Conservation (phyloP, 2,113 vertebrate genomes). For the Blennius ocellaris region DNA sequence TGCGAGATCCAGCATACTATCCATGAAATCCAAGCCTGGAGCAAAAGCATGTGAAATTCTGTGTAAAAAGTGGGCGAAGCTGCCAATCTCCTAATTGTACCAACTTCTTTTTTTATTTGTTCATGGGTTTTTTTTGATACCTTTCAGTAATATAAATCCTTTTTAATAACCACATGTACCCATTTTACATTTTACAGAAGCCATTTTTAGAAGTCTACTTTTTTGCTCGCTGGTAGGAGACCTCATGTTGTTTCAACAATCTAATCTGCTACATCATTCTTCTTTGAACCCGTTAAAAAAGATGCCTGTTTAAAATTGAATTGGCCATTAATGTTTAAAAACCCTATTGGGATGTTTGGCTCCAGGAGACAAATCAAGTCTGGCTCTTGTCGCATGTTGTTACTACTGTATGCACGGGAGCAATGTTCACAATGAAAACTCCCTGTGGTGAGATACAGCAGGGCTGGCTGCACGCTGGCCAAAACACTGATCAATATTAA, state of each 20-base stretch:
- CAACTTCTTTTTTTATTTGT: neutral
- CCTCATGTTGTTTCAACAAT: neutral
- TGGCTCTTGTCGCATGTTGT: constrained; percentile 21
- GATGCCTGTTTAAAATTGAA: constrained; percentile 34
- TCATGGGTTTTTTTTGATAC: constrained; percentile 1
- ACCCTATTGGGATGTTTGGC: constrained; percentile 7
- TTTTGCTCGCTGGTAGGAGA: too few relatives aligned
- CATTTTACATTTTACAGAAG: neutral
- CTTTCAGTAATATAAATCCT: constrained; percentile 3
- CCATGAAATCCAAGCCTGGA: constrained; percentile 57
- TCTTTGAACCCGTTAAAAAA: constrained; percentile 9
- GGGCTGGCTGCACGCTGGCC: neutral
- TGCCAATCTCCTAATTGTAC: constrained; percentile 38
- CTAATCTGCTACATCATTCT: neutral
- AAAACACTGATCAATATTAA: constrained; percentile 10
- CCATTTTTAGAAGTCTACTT: too few relatives aligned
- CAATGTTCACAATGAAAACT: constrained; percentile 7
- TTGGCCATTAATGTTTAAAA: constrained; percentile 19
- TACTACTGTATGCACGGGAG: constrained; percentile 3
- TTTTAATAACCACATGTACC: constrained; percentile 1
- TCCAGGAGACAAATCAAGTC: constrained; percentile 9
- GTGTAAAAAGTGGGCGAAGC: constrained; percentile 14
- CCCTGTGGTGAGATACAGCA: neutral
- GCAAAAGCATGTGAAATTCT: constrained; percentile 25
- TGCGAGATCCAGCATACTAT: constrained; percentile 42